Percentiles rank a stretch among this genome's conserved stretches.
These are phyloP conservation scores for Meloidogyne chitwoodi DNA, from an alignment of 1,140 invertebrate species.

Conservation along the genomic window DNA sequence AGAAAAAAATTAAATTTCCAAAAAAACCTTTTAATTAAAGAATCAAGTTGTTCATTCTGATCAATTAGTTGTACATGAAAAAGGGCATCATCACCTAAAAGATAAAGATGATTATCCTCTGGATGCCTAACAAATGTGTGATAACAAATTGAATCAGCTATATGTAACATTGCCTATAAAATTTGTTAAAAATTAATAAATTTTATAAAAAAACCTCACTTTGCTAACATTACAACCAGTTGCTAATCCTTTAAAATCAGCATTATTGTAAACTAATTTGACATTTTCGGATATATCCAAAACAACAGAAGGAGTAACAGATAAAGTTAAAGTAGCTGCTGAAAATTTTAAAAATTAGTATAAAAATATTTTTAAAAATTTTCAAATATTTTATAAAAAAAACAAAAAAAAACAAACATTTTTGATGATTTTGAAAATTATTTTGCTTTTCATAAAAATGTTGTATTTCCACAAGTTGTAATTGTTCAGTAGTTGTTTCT, in stretches of 20 bases:
- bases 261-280: constrained; percentile 65
- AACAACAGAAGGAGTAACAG: not conserved
- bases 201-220: constrained; percentile 1
- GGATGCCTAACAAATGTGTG: constrained; percentile 75
- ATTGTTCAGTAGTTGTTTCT: not conserved
- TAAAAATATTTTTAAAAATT: no score
- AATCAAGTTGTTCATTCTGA: constrained; percentile 70
- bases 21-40: constrained; percentile 30
- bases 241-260: constrained; percentile 65
- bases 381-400: not conserved
- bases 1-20: not conserved
- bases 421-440: not conserved
- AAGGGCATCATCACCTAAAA: constrained; percentile 77
- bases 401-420: not conserved
- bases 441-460: constrained; percentile 3
- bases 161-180: constrained; percentile 65
- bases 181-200: not conserved
- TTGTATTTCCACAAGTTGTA: constrained; percentile 18
- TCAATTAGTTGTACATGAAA: constrained; percentile 75
- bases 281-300: constrained; percentile 71
- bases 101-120: constrained; percentile 71
- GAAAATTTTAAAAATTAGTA: not conserved
- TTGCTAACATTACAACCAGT: constrained; percentile 74
- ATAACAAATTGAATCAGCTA: constrained; percentile 80
- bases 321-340: not conserved